phyloP scores from a whole-genome alignment of 2,888 invertebrate species.

The Chromoteleia sp. region DNA sequence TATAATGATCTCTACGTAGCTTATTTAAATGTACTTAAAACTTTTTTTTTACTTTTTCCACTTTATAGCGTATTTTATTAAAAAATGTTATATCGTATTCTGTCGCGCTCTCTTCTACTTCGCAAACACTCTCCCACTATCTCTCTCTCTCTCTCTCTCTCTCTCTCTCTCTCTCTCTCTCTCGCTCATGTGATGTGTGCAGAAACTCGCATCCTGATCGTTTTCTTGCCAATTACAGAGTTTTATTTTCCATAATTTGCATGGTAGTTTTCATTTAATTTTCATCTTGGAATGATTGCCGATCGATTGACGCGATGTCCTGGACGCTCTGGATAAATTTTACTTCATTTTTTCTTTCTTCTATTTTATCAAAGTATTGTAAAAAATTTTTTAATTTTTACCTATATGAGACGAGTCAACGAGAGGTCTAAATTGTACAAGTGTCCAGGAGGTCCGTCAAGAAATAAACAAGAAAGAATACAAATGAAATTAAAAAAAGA shows the following conservation, averaged over 20 bases:
- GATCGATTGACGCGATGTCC: constrained; percentile 32
- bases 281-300: constrained; percentile 53
- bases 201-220: constrained; percentile 32
- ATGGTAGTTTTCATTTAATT: constrained; percentile 21
- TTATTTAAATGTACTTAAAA: constrained; percentile 56
- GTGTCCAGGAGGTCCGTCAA: constrained; percentile 26
- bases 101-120: constrained; percentile 67
- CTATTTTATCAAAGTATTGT: constrained; percentile 27
- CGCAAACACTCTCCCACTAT: constrained; percentile 36
- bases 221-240: constrained; percentile 36
- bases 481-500: constrained; percentile 11
- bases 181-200: constrained; percentile 63
- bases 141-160: no score
- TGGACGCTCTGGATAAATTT: neutral
- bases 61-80: constrained; percentile 73
- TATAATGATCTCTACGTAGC: constrained; percentile 77
- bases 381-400: constrained; percentile 38
- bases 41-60: constrained; percentile 48
- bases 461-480: constrained; percentile 23
- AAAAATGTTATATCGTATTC: constrained; percentile 77
- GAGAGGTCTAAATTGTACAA: neutral
- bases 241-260: constrained; percentile 20
- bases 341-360: neutral
- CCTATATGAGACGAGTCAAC: constrained; percentile 19
- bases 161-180: constrained; percentile 42